Percentiles rank a stretch among this genome's conserved stretches.
phyloP scores from a whole-genome alignment of 2,888 invertebrate species.

The Xiphydria camelus region DNA sequence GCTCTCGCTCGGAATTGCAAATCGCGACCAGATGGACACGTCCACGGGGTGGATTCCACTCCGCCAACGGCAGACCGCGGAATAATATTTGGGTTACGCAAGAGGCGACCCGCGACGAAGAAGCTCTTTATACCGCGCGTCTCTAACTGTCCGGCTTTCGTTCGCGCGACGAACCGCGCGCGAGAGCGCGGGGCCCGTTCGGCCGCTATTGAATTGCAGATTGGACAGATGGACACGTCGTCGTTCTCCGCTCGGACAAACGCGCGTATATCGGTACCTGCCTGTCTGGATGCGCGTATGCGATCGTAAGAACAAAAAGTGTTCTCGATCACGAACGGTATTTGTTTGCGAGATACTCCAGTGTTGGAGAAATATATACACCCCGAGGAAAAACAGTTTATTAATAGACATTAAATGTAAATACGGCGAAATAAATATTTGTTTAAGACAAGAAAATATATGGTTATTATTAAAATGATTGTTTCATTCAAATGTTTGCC shows the following conservation, averaged over 20 bases:
- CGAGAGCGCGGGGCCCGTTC: neutral
- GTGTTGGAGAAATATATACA: no score
- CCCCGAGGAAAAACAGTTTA: no score
- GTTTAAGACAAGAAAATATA: no score
- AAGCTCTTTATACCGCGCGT: neutral
- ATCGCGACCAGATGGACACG: conserved; percentile 41
- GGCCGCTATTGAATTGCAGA: conserved; percentile 47
- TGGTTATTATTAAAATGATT: no score
- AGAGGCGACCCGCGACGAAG: conserved; percentile 4
- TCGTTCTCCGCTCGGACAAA: conserved; percentile 33
- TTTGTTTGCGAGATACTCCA: no score
- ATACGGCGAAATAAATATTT: no score
- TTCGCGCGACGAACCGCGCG: neutral
- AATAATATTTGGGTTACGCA: conserved; percentile 37
- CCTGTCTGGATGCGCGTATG: no score
- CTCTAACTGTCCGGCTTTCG: neutral
- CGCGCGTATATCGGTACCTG: no score
- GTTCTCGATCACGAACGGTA: no score
- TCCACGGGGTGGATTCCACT: conserved; percentile 1
- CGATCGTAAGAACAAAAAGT: no score
- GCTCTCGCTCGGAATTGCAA: conserved; percentile 38
- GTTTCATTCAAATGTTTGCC: no score
- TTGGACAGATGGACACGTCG: conserved; percentile 50
- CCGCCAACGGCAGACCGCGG: conserved; percentile 15
- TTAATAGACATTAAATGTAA: no score